Evolutionary conservation across 2,888 invertebrate genomes (phyloP).

Genomic region (Magallana nippona): DNA sequence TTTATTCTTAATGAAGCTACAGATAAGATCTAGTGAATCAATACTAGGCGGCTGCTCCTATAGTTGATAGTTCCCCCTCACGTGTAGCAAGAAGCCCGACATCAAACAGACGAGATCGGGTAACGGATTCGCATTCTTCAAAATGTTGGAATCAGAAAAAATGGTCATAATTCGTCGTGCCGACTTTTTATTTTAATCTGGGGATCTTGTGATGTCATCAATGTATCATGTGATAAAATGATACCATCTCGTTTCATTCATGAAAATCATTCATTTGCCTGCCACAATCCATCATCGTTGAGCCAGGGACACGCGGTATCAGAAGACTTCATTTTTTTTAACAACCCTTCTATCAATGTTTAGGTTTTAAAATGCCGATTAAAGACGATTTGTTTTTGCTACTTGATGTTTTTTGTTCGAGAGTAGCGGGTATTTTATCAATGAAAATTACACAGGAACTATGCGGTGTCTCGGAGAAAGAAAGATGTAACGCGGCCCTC

Average conservation of each 20-base stretch:
- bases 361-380: slow-evolving; percentile 30
- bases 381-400: slow-evolving; percentile 32
- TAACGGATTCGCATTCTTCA: slow-evolving; percentile 25
- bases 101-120: slow-evolving; percentile 29
- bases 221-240: slow-evolving; percentile 26
- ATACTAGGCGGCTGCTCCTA: slow-evolving; percentile 3
- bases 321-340: not conserved
- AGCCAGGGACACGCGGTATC: slow-evolving; percentile 10
- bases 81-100: slow-evolving; percentile 14
- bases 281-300: slow-evolving; percentile 12
- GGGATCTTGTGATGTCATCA: slow-evolving; percentile 27
- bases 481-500: slow-evolving; percentile 32
- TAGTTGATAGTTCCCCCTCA: slow-evolving; percentile 13
- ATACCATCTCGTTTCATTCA: slow-evolving; percentile 29
- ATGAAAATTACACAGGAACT: slow-evolving; percentile 24
- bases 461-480: slow-evolving; percentile 27
- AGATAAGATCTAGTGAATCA: slow-evolving; percentile 31
- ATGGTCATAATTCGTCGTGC: slow-evolving; percentile 30
- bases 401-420: slow-evolving; percentile 33
- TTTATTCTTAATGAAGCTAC: slow-evolving; percentile 33
- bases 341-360: slow-evolving; percentile 31
- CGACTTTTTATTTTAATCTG: not conserved
- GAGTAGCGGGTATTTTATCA: slow-evolving; percentile 23
- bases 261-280: slow-evolving; percentile 29
- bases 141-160: slow-evolving; percentile 33